phyloP scores from a whole-genome alignment of 2,888 invertebrate species.

The Brassicogethes aeneus region DNA sequence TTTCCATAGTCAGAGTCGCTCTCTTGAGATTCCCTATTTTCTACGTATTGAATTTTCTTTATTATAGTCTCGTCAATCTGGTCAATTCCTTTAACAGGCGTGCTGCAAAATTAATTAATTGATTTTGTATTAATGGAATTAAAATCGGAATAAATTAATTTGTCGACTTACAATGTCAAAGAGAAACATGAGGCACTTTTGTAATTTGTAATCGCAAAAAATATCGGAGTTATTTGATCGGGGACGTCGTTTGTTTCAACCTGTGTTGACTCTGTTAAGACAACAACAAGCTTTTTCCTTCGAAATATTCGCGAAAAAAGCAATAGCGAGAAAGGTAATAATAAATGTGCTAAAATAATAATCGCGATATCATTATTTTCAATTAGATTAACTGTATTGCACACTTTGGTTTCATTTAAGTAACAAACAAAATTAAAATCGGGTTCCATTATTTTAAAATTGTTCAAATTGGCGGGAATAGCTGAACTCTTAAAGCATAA shows the following conservation, averaged over 20 bases:
- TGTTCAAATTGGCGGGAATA: background rate
- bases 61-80: slow-evolving; percentile 27
- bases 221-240: too few species aligned
- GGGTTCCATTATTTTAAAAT: background rate
- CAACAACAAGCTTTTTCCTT: too few species aligned
- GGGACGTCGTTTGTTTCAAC: too few species aligned
- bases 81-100: slow-evolving; percentile 28
- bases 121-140: too few species aligned
- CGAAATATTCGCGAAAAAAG: too few species aligned
- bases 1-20: slow-evolving; percentile 65
- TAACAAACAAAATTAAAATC: background rate
- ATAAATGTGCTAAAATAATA: too few species aligned
- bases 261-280: too few species aligned
- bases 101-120: slow-evolving; percentile 26
- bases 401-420: background rate
- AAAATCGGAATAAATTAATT: too few species aligned
- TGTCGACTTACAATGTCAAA: background rate
- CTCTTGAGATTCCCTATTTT: slow-evolving; percentile 59
- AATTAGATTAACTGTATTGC: background rate
- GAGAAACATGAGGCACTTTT: background rate
- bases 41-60: slow-evolving; percentile 26
- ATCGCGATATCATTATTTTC: background rate
- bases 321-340: too few species aligned
- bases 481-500: background rate
- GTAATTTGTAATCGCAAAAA: background rate